These are phyloP conservation scores for Parascotia fuliginaria DNA, from an alignment of 2,888 invertebrate species.

Conservation along the genomic window DNA sequence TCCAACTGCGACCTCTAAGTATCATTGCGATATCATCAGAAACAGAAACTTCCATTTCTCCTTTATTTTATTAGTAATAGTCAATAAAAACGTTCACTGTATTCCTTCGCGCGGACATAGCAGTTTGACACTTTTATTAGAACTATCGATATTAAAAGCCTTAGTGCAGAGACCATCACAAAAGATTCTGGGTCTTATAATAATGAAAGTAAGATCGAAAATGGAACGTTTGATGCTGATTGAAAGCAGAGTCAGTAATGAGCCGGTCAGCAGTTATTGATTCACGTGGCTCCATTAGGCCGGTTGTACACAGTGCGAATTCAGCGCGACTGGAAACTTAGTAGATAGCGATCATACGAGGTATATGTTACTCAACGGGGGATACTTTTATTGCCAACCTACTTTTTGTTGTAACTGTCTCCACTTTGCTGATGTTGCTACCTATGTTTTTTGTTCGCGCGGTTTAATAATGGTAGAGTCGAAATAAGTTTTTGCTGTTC, in stretches of 20 bases:
- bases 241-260: slow-evolving; percentile 78
- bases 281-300: slow-evolving; percentile 74
- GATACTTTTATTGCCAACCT: slow-evolving; percentile 34
- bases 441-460: slow-evolving; percentile 27
- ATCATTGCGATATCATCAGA: slow-evolving; percentile 43
- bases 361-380: slow-evolving; percentile 37
- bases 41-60: slow-evolving; percentile 47
- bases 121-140: slow-evolving; percentile 72
- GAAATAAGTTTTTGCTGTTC: slow-evolving; percentile 21
- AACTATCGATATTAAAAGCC: slow-evolving; percentile 61
- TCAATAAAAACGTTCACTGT: slow-evolving; percentile 70
- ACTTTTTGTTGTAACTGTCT: slow-evolving; percentile 41
- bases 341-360: slow-evolving; percentile 44
- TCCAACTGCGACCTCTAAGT: slow-evolving; percentile 35
- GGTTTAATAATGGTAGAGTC: slow-evolving; percentile 9
- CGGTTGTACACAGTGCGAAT: slow-evolving; percentile 50
- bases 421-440: slow-evolving; percentile 24
- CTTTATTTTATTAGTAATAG: slow-evolving; percentile 69
- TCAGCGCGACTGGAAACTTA: slow-evolving; percentile 47
- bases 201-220: slow-evolving; percentile 35
- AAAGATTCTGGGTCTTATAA: slow-evolving; percentile 38
- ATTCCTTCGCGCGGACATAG: slow-evolving; percentile 65
- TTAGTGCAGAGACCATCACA: slow-evolving; percentile 35
- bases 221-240: slow-evolving; percentile 56
- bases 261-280: slow-evolving; percentile 84